A percentile compares a stretch with the other conserved stretches of the same genome.
phyloP scores from a whole-genome alignment of 1,140 invertebrate genomes.

The Drosophila grimshawi region DNA sequence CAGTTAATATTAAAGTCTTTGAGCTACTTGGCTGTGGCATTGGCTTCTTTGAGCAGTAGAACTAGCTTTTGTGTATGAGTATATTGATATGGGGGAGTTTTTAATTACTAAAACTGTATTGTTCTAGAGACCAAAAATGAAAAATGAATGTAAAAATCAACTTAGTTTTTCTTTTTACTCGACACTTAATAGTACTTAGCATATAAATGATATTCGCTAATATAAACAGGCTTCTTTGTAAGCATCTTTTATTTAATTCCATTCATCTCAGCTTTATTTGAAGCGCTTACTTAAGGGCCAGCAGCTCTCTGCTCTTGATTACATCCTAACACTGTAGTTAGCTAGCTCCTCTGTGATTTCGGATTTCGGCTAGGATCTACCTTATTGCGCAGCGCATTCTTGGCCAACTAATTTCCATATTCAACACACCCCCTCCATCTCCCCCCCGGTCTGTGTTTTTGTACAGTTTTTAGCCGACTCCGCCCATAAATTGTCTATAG shows the following conservation, averaged over 20 bases:
- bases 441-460: background rate
- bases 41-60: background rate
- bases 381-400: constrained; percentile 1
- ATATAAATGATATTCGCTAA: background rate
- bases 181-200: too few species aligned
- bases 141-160: too few species aligned
- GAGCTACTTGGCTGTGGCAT: background rate
- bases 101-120: too few species aligned
- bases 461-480: constrained; percentile 19
- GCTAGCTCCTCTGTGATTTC: constrained; percentile 4
- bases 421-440: constrained; percentile 20
- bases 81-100: too few species aligned
- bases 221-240: background rate
- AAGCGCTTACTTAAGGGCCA: background rate
- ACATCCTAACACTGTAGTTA: constrained; percentile 1
- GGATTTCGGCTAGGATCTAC: constrained; percentile 26
- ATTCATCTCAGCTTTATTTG: background rate
- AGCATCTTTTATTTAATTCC: too few species aligned
- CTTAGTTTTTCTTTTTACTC: background rate
- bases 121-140: too few species aligned
- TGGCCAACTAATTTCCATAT: constrained; percentile 49
- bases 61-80: too few species aligned
- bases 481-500: constrained; percentile 74
- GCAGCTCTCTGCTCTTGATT: background rate
- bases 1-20: constrained; percentile 3